Base-by-base conservation (phyloP, 2,113 vertebrate genomes). In the Telmatochromis sp. region DNA sequence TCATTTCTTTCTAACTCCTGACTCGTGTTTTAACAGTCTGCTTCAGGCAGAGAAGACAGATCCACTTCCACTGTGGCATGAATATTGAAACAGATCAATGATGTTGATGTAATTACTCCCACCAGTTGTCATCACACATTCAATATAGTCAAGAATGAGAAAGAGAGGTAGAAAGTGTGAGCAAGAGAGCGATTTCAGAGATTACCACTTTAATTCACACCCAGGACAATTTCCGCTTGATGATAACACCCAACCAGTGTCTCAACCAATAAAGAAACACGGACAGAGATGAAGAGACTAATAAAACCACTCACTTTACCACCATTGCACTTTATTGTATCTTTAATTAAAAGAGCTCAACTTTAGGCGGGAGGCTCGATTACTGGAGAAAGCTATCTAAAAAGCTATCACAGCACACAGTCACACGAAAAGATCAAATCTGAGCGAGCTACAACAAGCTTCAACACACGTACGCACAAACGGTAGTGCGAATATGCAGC, bases 31-130 rank as follows among this genome's bases (percentile, higher is more conserved):
- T 79, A 87, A 82, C 33, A 58, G 51, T 37, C 81, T 88, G 15
- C 82, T 88, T 17, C 40, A 53, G 45, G 37, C 75, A 51, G 82
- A 86, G 85, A 87, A 23, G 87, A 89, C 81, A 58, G 82, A 90
- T 92, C 85, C 51, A 28, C 71, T 93, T 89, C 90, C 73, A 54
- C 33, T 7, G 68, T 50, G 86, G 78, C 85, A 37, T 51, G 79
- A 93, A 93, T 94, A 93, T 91, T 86, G 73, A 91, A 91, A 90
- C 89, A 93, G 91, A 95, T 95, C 95, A 95, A 93, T 89, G 82
- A 89, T 85, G 91, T 63, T 80, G 87, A 88, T 92, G 87, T 93
- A 94, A 95, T 96, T 90, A 93, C 92, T 92, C 86, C 51, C 55
- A 75, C 40, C 13, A 57, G 47, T 47, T 91, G 83, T 87, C 90